phyloP scores from a whole-genome alignment of 2,888 invertebrate genomes.

The Lissonota sp. region DNA sequence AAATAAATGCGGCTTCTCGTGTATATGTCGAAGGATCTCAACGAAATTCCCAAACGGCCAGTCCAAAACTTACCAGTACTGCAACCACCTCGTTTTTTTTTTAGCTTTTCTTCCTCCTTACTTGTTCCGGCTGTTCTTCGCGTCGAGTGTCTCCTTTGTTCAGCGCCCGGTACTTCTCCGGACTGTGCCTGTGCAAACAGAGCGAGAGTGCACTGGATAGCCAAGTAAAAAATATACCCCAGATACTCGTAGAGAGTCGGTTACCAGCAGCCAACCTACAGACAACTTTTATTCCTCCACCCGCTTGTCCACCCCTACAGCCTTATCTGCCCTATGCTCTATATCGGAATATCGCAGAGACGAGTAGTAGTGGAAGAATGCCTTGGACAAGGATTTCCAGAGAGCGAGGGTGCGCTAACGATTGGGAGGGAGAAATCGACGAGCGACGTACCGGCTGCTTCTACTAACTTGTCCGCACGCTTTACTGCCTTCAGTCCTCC shows the following conservation, averaged over 20 bases:
- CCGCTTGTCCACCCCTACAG: conserved; percentile 66
- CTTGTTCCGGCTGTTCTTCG: conserved; percentile 15
- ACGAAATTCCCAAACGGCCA: conserved; percentile 4
- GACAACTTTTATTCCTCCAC: conserved; percentile 76
- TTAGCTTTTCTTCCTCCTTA: conserved; percentile 17
- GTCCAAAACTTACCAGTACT: conserved; percentile 3
- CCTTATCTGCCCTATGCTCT: conserved; percentile 45
- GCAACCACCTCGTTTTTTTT: conserved; percentile 18
- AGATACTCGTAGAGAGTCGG: conserved; percentile 70
- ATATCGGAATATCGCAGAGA: neutral
- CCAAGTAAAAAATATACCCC: conserved; percentile 72
- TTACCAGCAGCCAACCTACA: conserved; percentile 59
- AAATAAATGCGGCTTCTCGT: neutral
- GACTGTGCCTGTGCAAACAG: conserved; percentile 67
- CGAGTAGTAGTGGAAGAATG: conserved; percentile 29
- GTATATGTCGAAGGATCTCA: neutral
- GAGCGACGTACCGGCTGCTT: conserved; percentile 64
- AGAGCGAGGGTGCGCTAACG: conserved; percentile 72
- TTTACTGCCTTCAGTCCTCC: conserved; percentile 64
- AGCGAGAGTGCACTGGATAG: conserved; percentile 71
- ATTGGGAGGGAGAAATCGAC: conserved; percentile 64
- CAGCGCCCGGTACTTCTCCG: conserved; percentile 27
- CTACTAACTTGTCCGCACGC: conserved; percentile 69
- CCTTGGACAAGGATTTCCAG: conserved; percentile 36
- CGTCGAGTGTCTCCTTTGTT: conserved; percentile 22